A percentile compares a stretch with the other conserved stretches of the same genome.
phyloP scores from a whole-genome alignment of 2,797 vertebrate species.

The Sebastes steindachneri region DNA sequence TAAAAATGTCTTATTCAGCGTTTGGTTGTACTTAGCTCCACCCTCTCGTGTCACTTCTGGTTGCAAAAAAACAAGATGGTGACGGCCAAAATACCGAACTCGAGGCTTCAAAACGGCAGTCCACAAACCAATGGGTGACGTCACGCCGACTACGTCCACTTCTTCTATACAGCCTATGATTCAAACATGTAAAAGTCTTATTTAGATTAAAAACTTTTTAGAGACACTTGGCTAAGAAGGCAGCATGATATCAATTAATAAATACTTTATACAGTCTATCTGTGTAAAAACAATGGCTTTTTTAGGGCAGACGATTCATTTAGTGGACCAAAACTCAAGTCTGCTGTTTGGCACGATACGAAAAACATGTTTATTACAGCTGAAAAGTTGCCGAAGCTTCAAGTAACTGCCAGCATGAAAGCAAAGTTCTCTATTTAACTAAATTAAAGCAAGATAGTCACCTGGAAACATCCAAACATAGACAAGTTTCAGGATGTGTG shows the following conservation, averaged over 20 bases:
- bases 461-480: neutral
- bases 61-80: too few relatives aligned
- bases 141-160: too few relatives aligned
- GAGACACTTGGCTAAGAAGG: neutral
- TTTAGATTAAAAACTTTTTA: neutral
- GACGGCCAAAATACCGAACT: rapidly evolving
- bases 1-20: too few relatives aligned
- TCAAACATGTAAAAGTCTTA: neutral
- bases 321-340: neutral
- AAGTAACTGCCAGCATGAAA: neutral
- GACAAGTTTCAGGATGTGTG: neutral
- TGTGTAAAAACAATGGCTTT: neutral
- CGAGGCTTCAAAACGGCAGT: too few relatives aligned
- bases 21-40: too few relatives aligned
- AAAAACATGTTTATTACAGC: neutral
- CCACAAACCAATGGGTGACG: too few relatives aligned
- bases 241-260: neutral
- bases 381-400: neutral
- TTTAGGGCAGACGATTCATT: neutral
- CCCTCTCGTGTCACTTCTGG: too few relatives aligned
- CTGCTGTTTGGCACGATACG: neutral
- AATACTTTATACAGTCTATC: neutral
- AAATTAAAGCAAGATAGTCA: neutral
- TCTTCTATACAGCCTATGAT: neutral
- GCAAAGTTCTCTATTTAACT: neutral